Conservation (phyloP, 1,140 invertebrate genomes). For the Solenopsis fugax region DNA sequence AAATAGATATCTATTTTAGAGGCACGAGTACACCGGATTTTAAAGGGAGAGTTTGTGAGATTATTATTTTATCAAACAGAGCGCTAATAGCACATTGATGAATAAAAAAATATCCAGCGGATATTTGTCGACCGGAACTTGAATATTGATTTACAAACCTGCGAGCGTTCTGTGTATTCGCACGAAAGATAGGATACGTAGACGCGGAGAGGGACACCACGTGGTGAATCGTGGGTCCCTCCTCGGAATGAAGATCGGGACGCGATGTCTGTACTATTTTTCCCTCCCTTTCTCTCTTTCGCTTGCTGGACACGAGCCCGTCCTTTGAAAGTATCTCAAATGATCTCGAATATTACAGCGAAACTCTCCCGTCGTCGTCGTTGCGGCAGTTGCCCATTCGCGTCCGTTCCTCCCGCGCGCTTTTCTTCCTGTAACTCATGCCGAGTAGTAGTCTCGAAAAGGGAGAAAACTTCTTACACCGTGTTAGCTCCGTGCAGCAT, state of each 20-base stretch:
- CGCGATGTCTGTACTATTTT: slow-evolving; percentile 77
- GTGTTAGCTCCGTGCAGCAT: slow-evolving; percentile 43
- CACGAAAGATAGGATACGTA: neutral
- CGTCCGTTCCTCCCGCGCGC: slow-evolving; percentile 6
- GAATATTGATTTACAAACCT: slow-evolving; percentile 33
- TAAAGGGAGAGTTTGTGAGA: neutral
- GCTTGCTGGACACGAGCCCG: slow-evolving; percentile 79
- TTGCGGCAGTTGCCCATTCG: slow-evolving; percentile 44
- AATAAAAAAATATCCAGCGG: slow-evolving; percentile 3
- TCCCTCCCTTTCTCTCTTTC: slow-evolving; percentile 4
- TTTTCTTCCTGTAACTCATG: slow-evolving; percentile 68
- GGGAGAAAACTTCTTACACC: slow-evolving; percentile 33
- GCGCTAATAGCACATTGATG: neutral
- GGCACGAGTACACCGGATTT: neutral
- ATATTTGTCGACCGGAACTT: slow-evolving; percentile 5
- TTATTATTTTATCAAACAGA: slow-evolving; percentile 3
- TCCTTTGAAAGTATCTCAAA: slow-evolving; percentile 80
- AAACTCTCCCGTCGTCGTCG: slow-evolving; percentile 67
- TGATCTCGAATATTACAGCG: slow-evolving; percentile 76
- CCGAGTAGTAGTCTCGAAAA: slow-evolving; percentile 44
- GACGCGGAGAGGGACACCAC: slow-evolving; percentile 19
- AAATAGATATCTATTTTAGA: slow-evolving; percentile 29
- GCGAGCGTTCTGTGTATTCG: neutral
- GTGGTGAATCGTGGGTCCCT: slow-evolving; percentile 44
- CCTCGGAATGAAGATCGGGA: slow-evolving; percentile 78